Conservation (phyloP, 1,140 invertebrate genomes). For the Anastatus disparis region DNA sequence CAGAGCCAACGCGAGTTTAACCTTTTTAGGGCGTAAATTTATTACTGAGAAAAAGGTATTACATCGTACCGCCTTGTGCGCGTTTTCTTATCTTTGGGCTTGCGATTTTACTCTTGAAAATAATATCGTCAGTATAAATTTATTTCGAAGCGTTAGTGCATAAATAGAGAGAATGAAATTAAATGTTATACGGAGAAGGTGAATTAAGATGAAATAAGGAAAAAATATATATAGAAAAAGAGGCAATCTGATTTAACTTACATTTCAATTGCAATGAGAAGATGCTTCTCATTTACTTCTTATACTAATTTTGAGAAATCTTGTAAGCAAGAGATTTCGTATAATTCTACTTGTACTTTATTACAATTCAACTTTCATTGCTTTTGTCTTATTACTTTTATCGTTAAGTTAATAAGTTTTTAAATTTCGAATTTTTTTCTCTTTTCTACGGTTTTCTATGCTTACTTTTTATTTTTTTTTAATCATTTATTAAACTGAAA, state of each 20-base stretch:
- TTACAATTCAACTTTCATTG: conserved; percentile 31
- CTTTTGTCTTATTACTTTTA: not conserved
- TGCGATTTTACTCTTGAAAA: conserved; percentile 57
- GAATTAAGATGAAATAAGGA: conserved; percentile 34
- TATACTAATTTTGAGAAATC: conserved; percentile 8
- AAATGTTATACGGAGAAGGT: conserved; percentile 50
- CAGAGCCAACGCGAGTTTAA: conserved; percentile 65
- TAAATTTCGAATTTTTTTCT: not conserved
- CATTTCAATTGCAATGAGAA: conserved; percentile 31
- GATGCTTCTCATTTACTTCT: conserved; percentile 16
- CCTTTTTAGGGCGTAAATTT: conserved; percentile 66
- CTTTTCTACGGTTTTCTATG: too few relatives aligned
- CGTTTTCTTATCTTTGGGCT: too few relatives aligned
- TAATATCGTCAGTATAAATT: conserved; percentile 64
- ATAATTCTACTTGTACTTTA: conserved; percentile 31
- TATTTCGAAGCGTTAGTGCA: conserved; percentile 46
- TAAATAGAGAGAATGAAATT: conserved; percentile 36
- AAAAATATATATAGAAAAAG: too few relatives aligned
- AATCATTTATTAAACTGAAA: too few relatives aligned
- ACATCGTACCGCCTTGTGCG: conserved; percentile 46
- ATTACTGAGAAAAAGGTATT: conserved; percentile 64
- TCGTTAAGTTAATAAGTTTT: conserved; percentile 24
- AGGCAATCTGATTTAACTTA: conserved; percentile 16
- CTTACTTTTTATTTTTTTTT: too few relatives aligned
- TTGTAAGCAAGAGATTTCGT: not conserved